Percentiles rank a stretch among this genome's conserved stretches.
Evolutionary conservation across 2,888 invertebrate species (phyloP).

Genomic region (Melinopterus prodromus): DNA sequence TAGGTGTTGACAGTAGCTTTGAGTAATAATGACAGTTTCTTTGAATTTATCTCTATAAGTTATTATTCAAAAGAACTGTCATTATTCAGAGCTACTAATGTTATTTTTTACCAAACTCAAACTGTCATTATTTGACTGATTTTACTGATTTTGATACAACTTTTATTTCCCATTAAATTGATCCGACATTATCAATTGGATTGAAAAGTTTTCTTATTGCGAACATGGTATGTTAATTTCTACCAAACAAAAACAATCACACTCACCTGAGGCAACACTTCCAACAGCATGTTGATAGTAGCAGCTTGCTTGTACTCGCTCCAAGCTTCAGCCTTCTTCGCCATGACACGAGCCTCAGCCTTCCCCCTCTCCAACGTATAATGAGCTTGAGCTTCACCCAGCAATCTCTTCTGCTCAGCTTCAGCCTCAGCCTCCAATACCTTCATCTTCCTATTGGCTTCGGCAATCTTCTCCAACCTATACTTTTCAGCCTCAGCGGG

Average conservation of each 20-base stretch:
- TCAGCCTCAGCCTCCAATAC: constrained; percentile 92
- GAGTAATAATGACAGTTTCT: too few species aligned
- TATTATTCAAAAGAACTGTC: too few species aligned
- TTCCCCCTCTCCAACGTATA: constrained; percentile 89
- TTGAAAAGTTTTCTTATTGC: too few species aligned
- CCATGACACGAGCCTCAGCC: constrained; percentile 93
- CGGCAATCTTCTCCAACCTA: constrained; percentile 86
- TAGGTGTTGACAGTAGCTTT: too few species aligned
- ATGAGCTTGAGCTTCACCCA: constrained; percentile 85
- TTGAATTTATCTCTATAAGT: too few species aligned
- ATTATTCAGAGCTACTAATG: too few species aligned
- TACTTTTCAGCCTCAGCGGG: constrained; percentile 93
- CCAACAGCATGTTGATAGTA: constrained; percentile 92
- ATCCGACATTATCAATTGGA: too few species aligned
- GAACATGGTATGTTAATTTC: too few species aligned
- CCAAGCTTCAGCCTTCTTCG: constrained; percentile 93
- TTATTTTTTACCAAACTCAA: too few species aligned
- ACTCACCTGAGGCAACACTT: constrained; percentile 85
- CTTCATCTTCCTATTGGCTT: constrained; percentile 82
- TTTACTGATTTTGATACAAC: too few species aligned
- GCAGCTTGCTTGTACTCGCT: constrained; percentile 91
- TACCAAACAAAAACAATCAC: neutral
- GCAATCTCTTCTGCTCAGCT: constrained; percentile 81
- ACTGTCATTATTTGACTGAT: too few species aligned
- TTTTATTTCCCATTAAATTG: too few species aligned